Base-by-base conservation (phyloP, 2,113 vertebrate species). In the Stictonetta naevosa region DNA sequence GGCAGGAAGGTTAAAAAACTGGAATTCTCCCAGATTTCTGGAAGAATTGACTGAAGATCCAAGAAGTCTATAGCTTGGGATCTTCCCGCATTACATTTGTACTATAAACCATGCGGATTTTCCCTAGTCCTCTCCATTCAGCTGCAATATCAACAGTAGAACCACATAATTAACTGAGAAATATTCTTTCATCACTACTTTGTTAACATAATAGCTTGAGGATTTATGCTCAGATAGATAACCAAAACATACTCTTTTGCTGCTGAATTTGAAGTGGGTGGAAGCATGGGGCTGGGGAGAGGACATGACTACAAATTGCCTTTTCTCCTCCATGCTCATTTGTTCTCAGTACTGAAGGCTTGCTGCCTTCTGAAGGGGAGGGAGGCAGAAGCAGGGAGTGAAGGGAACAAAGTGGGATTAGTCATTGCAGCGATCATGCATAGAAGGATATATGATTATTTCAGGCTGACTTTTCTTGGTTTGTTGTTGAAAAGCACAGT, bases 361-460 rank as follows among this genome's bases (percentile, higher is more conserved):
- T 82, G 31, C 58, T 83, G 72, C 83, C 83, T 90, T 63, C 50
- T 83, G 83, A 48, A 67, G 67, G 42, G 73, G 60, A 77, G 46
- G 58, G 71, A 66, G 62, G 3, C 31, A 63, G 72, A 64, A 86
- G 67, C 15, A 79, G 38, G 55, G 71, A 74, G 29, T 52, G 73
- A 68, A 71, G 83, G 76, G 40, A 93, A 60, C 31, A 74, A 86
- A 55, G 8, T 73, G 3, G 52, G 83, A 86, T 96, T 94, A 94
- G 86, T 90, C 88, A 75, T 83, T 18, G 36, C 38, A 67, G 60
- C 1, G 0, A 8, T 63, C 68, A 50, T 62, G 55, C 46, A 7
- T 1, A 33, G 56, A 86, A 74, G 64, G 86, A 21, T 44, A 63
- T 20, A 29, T 4, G 6, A 78, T 92, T 72, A 78, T 81, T 95